Conservation (phyloP, 2,797 vertebrate species). For the Lacerta viridis region DNA sequence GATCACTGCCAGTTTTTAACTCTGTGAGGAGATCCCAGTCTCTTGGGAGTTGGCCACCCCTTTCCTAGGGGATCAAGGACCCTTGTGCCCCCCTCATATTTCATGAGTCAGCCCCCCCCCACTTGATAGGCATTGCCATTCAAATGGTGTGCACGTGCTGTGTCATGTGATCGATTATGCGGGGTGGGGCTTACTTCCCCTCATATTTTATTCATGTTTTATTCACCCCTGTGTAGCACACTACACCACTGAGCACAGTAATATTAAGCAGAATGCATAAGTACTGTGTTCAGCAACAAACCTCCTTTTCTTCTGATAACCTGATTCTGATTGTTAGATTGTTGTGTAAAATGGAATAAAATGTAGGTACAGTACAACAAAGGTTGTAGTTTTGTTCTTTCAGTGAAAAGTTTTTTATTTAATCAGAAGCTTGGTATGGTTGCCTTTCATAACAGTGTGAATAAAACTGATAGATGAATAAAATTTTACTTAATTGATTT, state of each 20-base stretch:
- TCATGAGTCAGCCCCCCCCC: too few species aligned
- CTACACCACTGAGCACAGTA: slow-evolving; percentile 6
- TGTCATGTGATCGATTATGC: too few species aligned
- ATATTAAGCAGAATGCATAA: background rate
- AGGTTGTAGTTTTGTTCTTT: background rate
- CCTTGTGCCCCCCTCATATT: too few species aligned
- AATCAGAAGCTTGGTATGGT: background rate
- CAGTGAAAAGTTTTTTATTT: background rate
- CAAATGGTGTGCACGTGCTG: too few species aligned
- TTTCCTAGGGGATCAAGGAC: too few species aligned
- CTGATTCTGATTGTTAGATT: background rate
- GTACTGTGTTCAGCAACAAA: background rate
- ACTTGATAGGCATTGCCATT: too few species aligned
- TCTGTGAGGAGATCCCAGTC: too few species aligned
- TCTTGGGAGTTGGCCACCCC: too few species aligned
- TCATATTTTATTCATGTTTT: too few species aligned
- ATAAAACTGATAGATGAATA: slow-evolving; percentile 23
- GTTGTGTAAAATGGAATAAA: background rate
- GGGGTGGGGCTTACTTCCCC: too few species aligned
- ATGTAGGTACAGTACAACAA: background rate
- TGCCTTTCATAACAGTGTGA: background rate
- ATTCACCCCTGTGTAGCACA: too few species aligned
- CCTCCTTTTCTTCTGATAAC: background rate
- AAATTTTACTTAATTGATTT: slow-evolving; percentile 17
- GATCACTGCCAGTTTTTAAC: too few species aligned